Base-by-base conservation (phyloP, 2,113 vertebrate genomes). In the Gobio gobio region DNA sequence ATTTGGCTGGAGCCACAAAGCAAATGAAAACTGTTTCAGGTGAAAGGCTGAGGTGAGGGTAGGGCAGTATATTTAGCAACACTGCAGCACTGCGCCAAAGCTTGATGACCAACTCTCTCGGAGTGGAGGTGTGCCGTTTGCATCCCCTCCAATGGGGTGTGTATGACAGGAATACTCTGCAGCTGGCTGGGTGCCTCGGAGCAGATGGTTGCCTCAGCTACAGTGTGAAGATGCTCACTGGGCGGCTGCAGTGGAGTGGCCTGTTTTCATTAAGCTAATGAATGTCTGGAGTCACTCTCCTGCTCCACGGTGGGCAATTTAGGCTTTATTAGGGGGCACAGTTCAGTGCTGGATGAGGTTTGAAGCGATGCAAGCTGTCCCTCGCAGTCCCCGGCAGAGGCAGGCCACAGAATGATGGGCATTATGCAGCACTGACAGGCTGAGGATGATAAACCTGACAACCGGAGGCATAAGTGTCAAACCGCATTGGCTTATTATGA, bases 241-340 rank as follows among this genome's bases (percentile, higher is more conserved):
- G 92, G 94, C 86, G 90, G 90, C 87, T 89, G 91, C 90, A 89
- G 90, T 90, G 91, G 92, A 93, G 92, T 92, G 93, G 91, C 93
- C 92, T 92, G 92, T 94, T 95, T 95, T 95, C 92, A 94, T 95
- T 94, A 94, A 90, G 92, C 90, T 94, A 95, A 95, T 94, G 94
- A 94, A 94, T 93, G 94, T 94, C 93, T 93, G 92, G 93, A 94
- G 92, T 83, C 86, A 89, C 90, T 92, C 87, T 89, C 87, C 83
- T 40, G 84, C 90, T 93, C 92, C 87, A 87, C 58, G 87, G 91
- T 84, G 90, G 91, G 92, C 92, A 91, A 92, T 95, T 93, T 95
- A 90, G 91, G 90, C 88, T 91, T 89, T 88, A 88, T 90, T 91
- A 91, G 91, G 89, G 90, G 91, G 89, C 91, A 87, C 22, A 87